Base-by-base conservation (phyloP, 2,113 vertebrate genomes). In the Alligator sinensis region DNA sequence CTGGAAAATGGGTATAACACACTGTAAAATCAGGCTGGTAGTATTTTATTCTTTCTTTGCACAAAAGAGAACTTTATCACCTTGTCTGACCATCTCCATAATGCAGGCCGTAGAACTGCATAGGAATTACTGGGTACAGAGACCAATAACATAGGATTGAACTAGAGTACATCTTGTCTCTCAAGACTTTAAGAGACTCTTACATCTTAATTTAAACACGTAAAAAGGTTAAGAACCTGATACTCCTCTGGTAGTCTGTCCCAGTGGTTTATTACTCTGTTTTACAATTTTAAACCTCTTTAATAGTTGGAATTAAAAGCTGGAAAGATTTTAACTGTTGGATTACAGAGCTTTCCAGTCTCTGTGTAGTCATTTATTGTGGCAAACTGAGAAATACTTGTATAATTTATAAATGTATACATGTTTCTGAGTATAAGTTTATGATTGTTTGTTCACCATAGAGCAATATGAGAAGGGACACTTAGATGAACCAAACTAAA, bases 1-100 rank as follows among this genome's bases (percentile, higher is more conserved):
- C 57, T 34, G 80, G 34, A 78, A 84, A 94, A 57, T 74, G 91
- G 57, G 28, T 79, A 54, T 68, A 60, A 88, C 63, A 34, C 38
- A 80, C 19, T 6, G 78, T 55, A 59, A 58, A 10, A 90, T 13
- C 58, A 70, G 47, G 30, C 30, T 74, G 74, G 13, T 77, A 72
- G 2, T 0, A 64, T 75, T 88, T 91, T 70, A 86, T 90, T 82
- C 22, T 82, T 82, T 57, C 80, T 75, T 89, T 92, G 22, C 47
- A 6, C 83, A 87, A 34, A 89, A 34, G 75, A 9, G 6, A 96
- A 34, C 25, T n/a, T 84, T 66, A 63, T 76, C 59, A 80, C 70
- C 59, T 16, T 76, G 22, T 30, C 18, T 66, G 84, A 70, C 79
- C 84, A 58, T 55, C 17, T 91, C 25, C 66, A 3, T 38, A 34